These are phyloP conservation scores for Ceraclea dissimilis DNA, from an alignment of 2,888 invertebrate species.

Conservation along the genomic window DNA sequence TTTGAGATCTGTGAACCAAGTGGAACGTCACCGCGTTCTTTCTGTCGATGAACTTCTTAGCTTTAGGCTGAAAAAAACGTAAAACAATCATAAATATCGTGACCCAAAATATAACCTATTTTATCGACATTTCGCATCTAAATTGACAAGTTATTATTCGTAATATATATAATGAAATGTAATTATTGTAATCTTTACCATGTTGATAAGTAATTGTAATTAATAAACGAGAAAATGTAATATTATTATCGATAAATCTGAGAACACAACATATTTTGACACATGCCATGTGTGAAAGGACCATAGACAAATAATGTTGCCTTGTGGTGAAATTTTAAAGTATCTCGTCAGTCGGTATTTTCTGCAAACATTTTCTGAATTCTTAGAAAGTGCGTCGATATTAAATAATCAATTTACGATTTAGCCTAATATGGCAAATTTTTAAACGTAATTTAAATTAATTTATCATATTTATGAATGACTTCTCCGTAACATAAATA, in stretches of 20 bases:
- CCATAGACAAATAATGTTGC: constrained; percentile 1
- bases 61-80: constrained; percentile 51
- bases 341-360: too few relatives aligned
- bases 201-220: neutral
- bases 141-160: neutral
- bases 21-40: constrained; percentile 88
- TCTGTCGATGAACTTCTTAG: constrained; percentile 83
- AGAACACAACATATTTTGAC: constrained; percentile 8
- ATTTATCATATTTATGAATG: too few relatives aligned
- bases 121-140: too few relatives aligned
- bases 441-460: too few relatives aligned
- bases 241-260: too few relatives aligned
- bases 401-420: too few relatives aligned
- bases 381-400: too few relatives aligned
- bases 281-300: constrained; percentile 19
- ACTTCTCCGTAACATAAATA: neutral
- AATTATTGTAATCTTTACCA: constrained; percentile 9
- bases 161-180: neutral
- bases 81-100: neutral
- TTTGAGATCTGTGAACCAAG: constrained; percentile 88
- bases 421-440: too few relatives aligned
- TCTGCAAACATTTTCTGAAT: too few relatives aligned
- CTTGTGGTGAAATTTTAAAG: too few relatives aligned
- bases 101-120: neutral
- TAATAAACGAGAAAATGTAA: too few relatives aligned